Percentiles rank a stretch among this genome's conserved stretches.
phyloP scores from a whole-genome alignment of 1,140 invertebrate genomes.

The Dendroctonus valens region DNA sequence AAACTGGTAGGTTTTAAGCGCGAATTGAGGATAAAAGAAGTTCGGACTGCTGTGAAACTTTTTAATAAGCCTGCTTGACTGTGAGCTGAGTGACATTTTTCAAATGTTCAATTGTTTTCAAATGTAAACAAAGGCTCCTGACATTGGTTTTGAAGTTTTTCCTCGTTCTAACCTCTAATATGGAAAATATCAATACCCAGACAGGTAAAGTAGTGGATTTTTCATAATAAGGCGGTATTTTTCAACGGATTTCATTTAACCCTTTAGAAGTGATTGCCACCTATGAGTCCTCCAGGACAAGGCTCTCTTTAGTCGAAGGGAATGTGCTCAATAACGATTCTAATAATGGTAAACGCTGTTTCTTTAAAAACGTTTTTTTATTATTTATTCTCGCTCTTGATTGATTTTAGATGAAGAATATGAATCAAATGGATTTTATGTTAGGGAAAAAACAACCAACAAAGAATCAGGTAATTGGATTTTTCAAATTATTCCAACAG shows the following conservation, averaged over 20 bases:
- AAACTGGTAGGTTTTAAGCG: too few relatives aligned
- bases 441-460: slow-evolving; percentile 26
- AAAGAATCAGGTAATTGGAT: slow-evolving; percentile 15
- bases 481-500: too few relatives aligned
- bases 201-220: slow-evolving; percentile 14
- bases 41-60: too few relatives aligned
- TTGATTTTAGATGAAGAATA: slow-evolving; percentile 25
- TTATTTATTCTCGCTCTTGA: too few relatives aligned
- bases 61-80: slow-evolving; percentile 4
- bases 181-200: slow-evolving; percentile 18
- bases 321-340: slow-evolving; percentile 19
- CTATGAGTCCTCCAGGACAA: slow-evolving; percentile 24
- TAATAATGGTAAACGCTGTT: slow-evolving; percentile 25
- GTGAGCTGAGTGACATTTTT: slow-evolving; percentile 13
- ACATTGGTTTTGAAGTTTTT: slow-evolving; percentile 11
- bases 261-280: too few relatives aligned
- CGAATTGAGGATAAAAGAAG: too few relatives aligned
- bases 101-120: slow-evolving; percentile 20
- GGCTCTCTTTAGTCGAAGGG: slow-evolving; percentile 20
- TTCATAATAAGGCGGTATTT: slow-evolving; percentile 3
- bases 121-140: slow-evolving; percentile 22
- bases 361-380: too few relatives aligned
- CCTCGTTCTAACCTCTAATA: slow-evolving; percentile 23
- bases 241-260: slow-evolving; percentile 10
- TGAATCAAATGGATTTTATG: slow-evolving; percentile 26